These are phyloP conservation scores for Ganaspis sp. DNA, from an alignment of 1,140 invertebrate genomes.

Conservation along the genomic window DNA sequence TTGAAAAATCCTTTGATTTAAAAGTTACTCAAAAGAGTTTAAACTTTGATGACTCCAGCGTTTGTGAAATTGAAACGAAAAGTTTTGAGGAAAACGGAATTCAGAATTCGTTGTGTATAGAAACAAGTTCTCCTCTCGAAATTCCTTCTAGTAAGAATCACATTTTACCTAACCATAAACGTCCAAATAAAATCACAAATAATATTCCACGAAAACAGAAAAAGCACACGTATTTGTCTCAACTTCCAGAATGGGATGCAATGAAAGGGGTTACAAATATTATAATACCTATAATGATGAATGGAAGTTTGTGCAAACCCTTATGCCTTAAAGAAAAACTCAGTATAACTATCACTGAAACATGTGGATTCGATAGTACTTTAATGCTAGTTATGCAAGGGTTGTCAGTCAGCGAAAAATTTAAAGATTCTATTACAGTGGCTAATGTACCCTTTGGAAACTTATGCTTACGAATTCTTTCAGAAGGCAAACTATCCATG, in stretches of 20 bases:
- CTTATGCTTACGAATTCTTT: too few relatives aligned
- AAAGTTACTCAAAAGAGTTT: too few relatives aligned
- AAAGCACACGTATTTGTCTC: background rate
- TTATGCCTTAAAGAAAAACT: background rate
- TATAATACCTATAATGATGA: conserved; percentile 17
- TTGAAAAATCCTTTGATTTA: too few relatives aligned
- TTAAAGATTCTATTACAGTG: background rate
- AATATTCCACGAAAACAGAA: background rate
- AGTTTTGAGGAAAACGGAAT: too few relatives aligned
- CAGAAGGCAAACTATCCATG: too few relatives aligned
- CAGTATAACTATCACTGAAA: background rate
- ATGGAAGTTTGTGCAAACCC: background rate
- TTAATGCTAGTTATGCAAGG: background rate
- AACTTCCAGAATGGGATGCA: conserved; percentile 32
- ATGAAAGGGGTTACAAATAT: background rate
- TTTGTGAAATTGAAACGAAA: too few relatives aligned
- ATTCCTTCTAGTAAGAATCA: too few relatives aligned
- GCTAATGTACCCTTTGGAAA: background rate
- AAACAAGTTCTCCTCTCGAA: too few relatives aligned
- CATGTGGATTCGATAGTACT: conserved; percentile 29
- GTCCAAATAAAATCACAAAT: too few relatives aligned
- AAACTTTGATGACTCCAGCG: too few relatives aligned
- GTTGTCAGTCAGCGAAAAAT: background rate
- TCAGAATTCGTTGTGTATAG: too few relatives aligned
- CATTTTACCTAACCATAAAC: too few relatives aligned